A percentile compares a stretch with the other conserved stretches of the same genome.
phyloP scores from a whole-genome alignment of 2,888 invertebrate genomes.

The Lasioglossum pauxillum region DNA sequence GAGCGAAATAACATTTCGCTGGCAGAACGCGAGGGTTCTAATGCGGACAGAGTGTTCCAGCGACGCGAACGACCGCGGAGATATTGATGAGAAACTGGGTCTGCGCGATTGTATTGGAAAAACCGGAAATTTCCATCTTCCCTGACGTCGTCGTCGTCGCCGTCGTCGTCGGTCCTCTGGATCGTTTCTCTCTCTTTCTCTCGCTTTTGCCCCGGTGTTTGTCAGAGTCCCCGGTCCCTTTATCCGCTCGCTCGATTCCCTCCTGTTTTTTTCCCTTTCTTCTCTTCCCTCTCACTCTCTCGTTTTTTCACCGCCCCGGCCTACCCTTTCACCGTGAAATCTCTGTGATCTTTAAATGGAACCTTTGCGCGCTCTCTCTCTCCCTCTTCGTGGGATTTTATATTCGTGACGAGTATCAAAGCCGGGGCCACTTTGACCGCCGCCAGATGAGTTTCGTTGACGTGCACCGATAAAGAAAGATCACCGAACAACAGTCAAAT shows the following conservation, averaged over 20 bases:
- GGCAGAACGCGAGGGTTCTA: not conserved
- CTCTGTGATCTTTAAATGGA: constrained; percentile 49
- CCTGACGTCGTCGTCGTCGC: constrained; percentile 2
- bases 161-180: constrained; percentile 1
- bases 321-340: constrained; percentile 9
- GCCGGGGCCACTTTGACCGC: constrained; percentile 19
- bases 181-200: constrained; percentile 5
- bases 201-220: not conserved
- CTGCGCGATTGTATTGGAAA: constrained; percentile 12
- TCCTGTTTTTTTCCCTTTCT: not conserved
- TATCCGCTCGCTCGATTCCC: constrained; percentile 13
- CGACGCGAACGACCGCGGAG: not conserved
- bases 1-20: not conserved
- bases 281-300: too few relatives aligned
- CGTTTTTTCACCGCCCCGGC: not conserved
- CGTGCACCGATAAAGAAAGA: not conserved
- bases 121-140: constrained; percentile 42
- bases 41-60: constrained; percentile 8
- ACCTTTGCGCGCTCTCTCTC: constrained; percentile 22
- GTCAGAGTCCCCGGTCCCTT: constrained; percentile 29
- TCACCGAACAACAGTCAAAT: not conserved
- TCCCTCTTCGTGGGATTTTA: not conserved
- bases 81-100: constrained; percentile 22
- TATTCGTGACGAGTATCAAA: constrained; percentile 36
- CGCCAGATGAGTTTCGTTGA: constrained; percentile 38